Evolutionary conservation across 2,113 vertebrate species (phyloP).

Genomic region (Meriones unguiculatus): DNA sequence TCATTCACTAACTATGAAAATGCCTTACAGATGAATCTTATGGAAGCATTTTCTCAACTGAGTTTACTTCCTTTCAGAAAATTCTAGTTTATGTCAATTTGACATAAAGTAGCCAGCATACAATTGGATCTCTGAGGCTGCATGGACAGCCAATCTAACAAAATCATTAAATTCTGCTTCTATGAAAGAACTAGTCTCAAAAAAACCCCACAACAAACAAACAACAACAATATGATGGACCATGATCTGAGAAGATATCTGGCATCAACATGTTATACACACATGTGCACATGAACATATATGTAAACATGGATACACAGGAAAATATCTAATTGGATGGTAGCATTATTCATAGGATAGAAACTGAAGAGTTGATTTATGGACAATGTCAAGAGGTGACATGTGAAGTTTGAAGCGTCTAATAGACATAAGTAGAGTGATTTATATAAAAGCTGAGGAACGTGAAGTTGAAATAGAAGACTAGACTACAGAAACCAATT

Average conservation of each 20-base stretch:
- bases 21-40: neutral
- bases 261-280: neutral
- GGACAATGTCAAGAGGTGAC: neutral
- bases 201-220: neutral
- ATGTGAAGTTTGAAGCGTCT: neutral
- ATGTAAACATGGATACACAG: neutral
- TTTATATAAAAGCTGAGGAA: neutral
- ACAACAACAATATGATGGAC: neutral
- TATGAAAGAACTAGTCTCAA: neutral
- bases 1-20: neutral
- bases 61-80: neutral
- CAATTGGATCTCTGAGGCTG: neutral
- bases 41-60: neutral
- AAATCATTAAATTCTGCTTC: neutral
- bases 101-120: neutral
- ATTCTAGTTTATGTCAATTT: neutral
- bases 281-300: neutral
- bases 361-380: neutral
- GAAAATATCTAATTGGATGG: neutral
- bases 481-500: neutral
- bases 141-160: neutral
- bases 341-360: neutral
- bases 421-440: neutral
- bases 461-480: neutral
- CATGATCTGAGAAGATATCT: neutral